These are phyloP conservation scores for Marisa cornuarietis DNA, from an alignment of 1,140 invertebrate genomes.

Conservation along the genomic window DNA sequence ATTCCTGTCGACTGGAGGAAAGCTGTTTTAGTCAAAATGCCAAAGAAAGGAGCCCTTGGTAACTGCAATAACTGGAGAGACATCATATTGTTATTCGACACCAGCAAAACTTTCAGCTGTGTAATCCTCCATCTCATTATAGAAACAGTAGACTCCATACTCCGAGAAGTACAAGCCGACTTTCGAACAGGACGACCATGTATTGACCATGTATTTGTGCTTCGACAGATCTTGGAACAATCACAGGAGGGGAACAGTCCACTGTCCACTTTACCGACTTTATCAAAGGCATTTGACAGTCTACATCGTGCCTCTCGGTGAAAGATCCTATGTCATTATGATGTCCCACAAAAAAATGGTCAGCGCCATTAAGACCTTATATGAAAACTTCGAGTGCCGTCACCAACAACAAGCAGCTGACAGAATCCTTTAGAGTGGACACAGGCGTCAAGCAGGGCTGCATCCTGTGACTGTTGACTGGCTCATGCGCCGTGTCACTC, in stretches of 20 bases:
- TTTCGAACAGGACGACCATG: constrained; percentile 25
- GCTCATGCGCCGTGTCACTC: too few relatives aligned
- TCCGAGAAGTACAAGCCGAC: constrained; percentile 22
- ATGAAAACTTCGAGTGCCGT: background rate
- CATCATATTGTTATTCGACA: constrained; percentile 14
- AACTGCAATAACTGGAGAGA: constrained; percentile 27
- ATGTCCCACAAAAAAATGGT: constrained; percentile 6
- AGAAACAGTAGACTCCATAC: background rate
- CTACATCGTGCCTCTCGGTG: constrained; percentile 12
- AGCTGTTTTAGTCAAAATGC: constrained; percentile 19
- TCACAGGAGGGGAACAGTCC: constrained; percentile 25
- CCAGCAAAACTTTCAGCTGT: constrained; percentile 7
- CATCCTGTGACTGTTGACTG: too few relatives aligned
- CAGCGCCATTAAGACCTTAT: background rate
- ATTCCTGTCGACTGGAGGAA: constrained; percentile 20
- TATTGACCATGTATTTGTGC: constrained; percentile 23
- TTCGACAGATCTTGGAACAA: constrained; percentile 27
- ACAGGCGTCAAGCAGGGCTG: too few relatives aligned
- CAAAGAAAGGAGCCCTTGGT: constrained; percentile 24
- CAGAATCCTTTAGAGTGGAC: background rate
- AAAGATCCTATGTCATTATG: constrained; percentile 8
- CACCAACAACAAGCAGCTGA: constrained; percentile 2
- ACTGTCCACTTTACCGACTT: constrained; percentile 25
- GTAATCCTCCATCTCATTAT: constrained; percentile 21
- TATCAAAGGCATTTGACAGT: constrained; percentile 19